These are phyloP conservation scores for Corvus hawaiiensis DNA, from an alignment of 2,113 vertebrate genomes.

Conservation along the genomic window DNA sequence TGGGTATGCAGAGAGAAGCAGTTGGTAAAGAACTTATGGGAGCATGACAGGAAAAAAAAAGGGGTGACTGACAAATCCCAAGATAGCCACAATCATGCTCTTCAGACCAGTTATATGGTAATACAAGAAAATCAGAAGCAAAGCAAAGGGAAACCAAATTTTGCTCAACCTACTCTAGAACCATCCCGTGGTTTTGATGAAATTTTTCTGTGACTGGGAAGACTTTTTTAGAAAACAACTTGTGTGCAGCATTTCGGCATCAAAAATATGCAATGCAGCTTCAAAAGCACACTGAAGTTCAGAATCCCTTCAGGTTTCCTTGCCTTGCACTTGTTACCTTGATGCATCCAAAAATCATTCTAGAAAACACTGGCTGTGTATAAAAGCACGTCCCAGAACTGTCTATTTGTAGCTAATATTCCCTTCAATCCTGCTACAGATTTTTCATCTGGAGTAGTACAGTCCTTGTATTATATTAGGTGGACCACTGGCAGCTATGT, in stretches of 20 bases:
- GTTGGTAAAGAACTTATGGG: background rate
- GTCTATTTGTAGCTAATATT: background rate
- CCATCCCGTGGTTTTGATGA: background rate
- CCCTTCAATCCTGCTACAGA: background rate
- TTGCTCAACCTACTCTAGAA: background rate
- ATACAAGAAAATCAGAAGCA: background rate
- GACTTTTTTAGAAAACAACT: background rate
- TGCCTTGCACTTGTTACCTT: background rate
- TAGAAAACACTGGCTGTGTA: background rate
- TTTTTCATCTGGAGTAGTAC: background rate
- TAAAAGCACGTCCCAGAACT: background rate
- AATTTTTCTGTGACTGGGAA: background rate
- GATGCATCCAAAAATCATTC: background rate
- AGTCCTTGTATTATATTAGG: background rate
- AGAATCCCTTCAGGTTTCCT: background rate
- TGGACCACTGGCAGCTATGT: background rate
- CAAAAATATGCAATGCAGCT: background rate
- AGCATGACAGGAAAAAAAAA: background rate
- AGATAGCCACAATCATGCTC: background rate
- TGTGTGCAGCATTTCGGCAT: background rate
- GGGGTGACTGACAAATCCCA: background rate
- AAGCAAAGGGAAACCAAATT: background rate
- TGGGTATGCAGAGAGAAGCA: background rate
- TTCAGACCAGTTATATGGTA: background rate
- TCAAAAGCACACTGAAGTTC: background rate